A percentile compares a stretch with the other conserved stretches of the same genome.
These are phyloP conservation scores for Aphidoletes aphidimyza DNA, from an alignment of 2,888 invertebrate genomes.

Conservation along the genomic window DNA sequence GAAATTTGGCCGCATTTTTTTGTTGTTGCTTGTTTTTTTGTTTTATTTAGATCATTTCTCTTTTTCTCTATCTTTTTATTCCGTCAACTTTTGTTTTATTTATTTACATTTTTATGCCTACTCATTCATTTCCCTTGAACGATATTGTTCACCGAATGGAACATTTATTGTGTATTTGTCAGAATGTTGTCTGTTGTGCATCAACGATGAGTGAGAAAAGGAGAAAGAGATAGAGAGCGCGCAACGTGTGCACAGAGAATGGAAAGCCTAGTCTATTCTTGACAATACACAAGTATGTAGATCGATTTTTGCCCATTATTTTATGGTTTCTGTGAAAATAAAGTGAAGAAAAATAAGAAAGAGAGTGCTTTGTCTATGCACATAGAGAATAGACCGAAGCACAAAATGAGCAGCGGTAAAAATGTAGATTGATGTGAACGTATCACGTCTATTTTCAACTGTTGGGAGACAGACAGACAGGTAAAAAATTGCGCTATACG, in stretches of 20 bases:
- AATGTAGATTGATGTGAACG: constrained; percentile 52
- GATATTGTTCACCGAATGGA: not conserved
- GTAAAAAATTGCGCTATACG: not conserved
- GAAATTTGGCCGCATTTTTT: not conserved
- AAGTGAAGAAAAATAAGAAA: not conserved
- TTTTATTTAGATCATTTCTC: constrained; percentile 19
- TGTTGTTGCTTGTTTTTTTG: not conserved
- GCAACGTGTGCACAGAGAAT: not conserved
- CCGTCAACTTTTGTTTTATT: not conserved
- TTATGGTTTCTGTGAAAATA: constrained; percentile 42
- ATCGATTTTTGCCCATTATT: constrained; percentile 53
- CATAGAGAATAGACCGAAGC: constrained; percentile 3
- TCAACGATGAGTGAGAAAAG: not conserved
- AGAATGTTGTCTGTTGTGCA: too few species aligned
- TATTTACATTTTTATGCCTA: not conserved
- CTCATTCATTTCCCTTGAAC: constrained; percentile 44
- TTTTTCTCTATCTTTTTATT: not conserved
- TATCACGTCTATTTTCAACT: constrained; percentile 26
- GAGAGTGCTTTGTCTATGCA: too few species aligned
- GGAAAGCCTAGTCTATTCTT: not conserved
- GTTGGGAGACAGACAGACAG: constrained; percentile 14
- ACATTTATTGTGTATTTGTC: not conserved
- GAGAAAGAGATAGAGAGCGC: too few species aligned
- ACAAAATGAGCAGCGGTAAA: constrained; percentile 36
- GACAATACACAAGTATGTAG: constrained; percentile 29